A percentile compares a stretch with the other conserved stretches of the same genome.
Conservation (phyloP, 2,888 invertebrate species). For the Strigamia crassipes region DNA sequence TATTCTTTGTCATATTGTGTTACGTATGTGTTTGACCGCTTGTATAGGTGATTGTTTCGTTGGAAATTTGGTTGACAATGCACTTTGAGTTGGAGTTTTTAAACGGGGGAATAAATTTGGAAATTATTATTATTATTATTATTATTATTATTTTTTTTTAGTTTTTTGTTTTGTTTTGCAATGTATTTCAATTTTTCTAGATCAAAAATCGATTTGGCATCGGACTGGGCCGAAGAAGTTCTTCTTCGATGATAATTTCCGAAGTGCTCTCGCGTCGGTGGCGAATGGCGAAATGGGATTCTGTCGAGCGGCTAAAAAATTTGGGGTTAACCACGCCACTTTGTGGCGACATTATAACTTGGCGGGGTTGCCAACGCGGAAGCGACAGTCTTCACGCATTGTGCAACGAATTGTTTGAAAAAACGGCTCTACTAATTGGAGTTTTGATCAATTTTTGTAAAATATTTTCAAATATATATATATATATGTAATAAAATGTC, state of each 20-base stretch:
- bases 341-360: slow-evolving; percentile 84
- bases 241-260: slow-evolving; percentile 74
- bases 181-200: neutral
- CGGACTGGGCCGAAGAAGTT: neutral
- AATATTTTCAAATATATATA: neutral
- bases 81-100: neutral
- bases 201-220: neutral
- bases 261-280: slow-evolving; percentile 78
- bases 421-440: neutral
- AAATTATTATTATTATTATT: too few relatives aligned
- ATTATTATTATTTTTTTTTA: neutral
- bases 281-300: slow-evolving; percentile 82
- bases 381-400: neutral
- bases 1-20: too few relatives aligned
- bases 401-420: neutral
- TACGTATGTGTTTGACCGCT: too few relatives aligned
- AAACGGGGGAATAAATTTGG: neutral
- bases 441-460: neutral
- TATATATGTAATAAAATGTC: neutral
- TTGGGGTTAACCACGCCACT: slow-evolving; percentile 82
- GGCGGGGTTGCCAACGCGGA: slow-evolving; percentile 71
- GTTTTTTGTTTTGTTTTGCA: neutral
- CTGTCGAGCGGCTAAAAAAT: slow-evolving; percentile 81
- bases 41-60: too few relatives aligned
- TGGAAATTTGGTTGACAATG: too few relatives aligned